Evolutionary conservation across 2,888 invertebrate genomes (phyloP), one percentile per base, ranked within the genome.

Genomic region (Hydrotaea cyrtoneurina): DNA sequence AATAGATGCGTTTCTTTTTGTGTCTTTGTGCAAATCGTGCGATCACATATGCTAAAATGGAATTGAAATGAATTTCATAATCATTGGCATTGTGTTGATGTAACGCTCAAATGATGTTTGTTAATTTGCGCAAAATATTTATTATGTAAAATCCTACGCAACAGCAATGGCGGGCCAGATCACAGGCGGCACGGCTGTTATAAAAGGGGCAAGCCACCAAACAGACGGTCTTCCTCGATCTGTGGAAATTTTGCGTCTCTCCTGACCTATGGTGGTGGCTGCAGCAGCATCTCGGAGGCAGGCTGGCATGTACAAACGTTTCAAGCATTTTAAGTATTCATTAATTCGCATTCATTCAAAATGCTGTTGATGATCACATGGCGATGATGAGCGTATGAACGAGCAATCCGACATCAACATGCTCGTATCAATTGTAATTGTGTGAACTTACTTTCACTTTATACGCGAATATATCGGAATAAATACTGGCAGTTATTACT

Each of bases 371-470:
- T 62, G 66, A 4, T n/a, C n/a, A n/a, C n/a, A n/a, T 39, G 43
- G 21, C n/a, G 71, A 71, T 71, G 46, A 71, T 21, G 62, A 62
- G 62, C 31, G 23, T n/a, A 31, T n/a, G 23, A 62, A 62, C 26
- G 59, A 26, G 26, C 26, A 11, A 23, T 23, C 26, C 59, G 15
- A n/a, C 50, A n/a, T 8, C 62, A 26, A 31, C 26, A n/a, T 31
- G 50, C 59, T 26, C 85, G 75, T 79, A 79, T 82, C 85, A 85
- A 82, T 82, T 77, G 85, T 85, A 85, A 85, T 85, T 85, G 85
- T 85, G 85, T 85, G 85, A 85, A 85, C 82, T 82, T 77, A 85
- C 85, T 85, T 85, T 85, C 85, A 85, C 85, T 85, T 85, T 82
- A 82, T 74, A 85, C 79, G 79, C 43, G 62, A 23, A 59, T 59